Conservation (phyloP, 1,140 invertebrate species). For the honey bee (Apis mellifera) region DNA sequence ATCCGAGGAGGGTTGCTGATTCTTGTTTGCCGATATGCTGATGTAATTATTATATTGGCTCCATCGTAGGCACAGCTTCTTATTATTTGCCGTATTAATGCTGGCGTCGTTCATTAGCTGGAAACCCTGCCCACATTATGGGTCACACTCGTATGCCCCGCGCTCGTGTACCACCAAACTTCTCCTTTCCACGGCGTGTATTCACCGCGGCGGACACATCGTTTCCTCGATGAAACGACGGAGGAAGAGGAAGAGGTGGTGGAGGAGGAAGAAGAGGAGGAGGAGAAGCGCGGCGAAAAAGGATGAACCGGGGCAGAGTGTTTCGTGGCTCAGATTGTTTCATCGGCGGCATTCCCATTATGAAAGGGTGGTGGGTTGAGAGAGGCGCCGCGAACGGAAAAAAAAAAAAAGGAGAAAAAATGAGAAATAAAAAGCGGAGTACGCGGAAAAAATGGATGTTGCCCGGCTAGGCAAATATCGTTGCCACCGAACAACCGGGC, state of each 20-base stretch:
- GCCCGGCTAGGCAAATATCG: conserved; percentile 63
- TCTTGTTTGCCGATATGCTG: conserved; percentile 81
- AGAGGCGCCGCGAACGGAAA: conserved; percentile 18
- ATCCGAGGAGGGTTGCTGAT: conserved; percentile 71
- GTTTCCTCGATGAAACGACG: not conserved
- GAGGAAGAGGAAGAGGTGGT: not conserved
- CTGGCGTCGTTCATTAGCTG: conserved; percentile 57
- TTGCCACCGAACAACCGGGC: conserved; percentile 34
- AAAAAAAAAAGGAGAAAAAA: not conserved
- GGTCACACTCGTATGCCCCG: not conserved
- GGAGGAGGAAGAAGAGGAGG: not conserved
- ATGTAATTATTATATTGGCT: conserved; percentile 82
- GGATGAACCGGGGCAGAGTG: conserved; percentile 20
- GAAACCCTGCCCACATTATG: conserved; percentile 31
- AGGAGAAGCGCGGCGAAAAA: not conserved
- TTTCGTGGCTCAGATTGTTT: conserved; percentile 56
- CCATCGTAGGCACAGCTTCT: conserved; percentile 58
- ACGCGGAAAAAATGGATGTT: conserved; percentile 57
- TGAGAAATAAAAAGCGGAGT: conserved; percentile 12
- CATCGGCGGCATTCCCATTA: conserved; percentile 54
- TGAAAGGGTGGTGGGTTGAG: conserved; percentile 6
- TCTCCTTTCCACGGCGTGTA: not conserved
- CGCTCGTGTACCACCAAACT: too few relatives aligned
- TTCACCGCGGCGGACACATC: conserved; percentile 1
- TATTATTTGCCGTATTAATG: conserved; percentile 70